These are phyloP conservation scores for Halocaridina rubra DNA, from an alignment of 2,888 invertebrate species.

Conservation along the genomic window DNA sequence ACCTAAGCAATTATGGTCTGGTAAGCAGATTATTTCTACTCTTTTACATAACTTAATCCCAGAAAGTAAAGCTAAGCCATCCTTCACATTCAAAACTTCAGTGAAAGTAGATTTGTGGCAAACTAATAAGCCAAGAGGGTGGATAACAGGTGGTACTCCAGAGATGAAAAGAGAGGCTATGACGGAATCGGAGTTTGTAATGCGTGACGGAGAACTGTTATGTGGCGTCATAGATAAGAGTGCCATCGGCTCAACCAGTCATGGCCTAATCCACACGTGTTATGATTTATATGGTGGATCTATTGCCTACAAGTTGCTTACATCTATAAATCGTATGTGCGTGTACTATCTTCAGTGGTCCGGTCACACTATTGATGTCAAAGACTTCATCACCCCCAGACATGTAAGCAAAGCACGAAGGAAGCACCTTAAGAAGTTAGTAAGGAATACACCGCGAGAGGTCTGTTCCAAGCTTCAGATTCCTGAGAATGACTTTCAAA, in stretches of 20 bases:
- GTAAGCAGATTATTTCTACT: slow-evolving; percentile 94
- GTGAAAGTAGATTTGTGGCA: slow-evolving; percentile 84
- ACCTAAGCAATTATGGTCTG: slow-evolving; percentile 92
- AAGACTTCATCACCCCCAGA: slow-evolving; percentile 87
- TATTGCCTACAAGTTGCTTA: slow-evolving; percentile 83
- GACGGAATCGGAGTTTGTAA: slow-evolving; percentile 92
- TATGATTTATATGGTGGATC: slow-evolving; percentile 95
- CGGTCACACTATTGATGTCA: slow-evolving; percentile 95
- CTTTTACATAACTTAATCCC: slow-evolving; percentile 89
- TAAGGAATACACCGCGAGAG: slow-evolving; percentile 67
- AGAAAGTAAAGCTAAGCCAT: slow-evolving; percentile 72
- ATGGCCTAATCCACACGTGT: slow-evolving; percentile 93
- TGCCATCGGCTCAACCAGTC: slow-evolving; percentile 95
- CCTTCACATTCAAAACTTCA: slow-evolving; percentile 77
- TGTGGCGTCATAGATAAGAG: slow-evolving; percentile 95
- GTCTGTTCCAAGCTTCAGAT: slow-evolving; percentile 45
- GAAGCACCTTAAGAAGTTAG: slow-evolving; percentile 76
- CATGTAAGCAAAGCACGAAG: slow-evolving; percentile 80
- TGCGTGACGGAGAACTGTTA: slow-evolving; percentile 87
- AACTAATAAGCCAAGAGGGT: slow-evolving; percentile 71
- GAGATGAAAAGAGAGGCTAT: slow-evolving; percentile 75
- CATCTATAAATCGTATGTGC: slow-evolving; percentile 91
- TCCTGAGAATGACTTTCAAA: slow-evolving; percentile 15
- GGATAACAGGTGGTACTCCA: slow-evolving; percentile 77
- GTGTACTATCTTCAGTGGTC: slow-evolving; percentile 88